These are phyloP conservation scores for Oxyura jamaicensis DNA, from an alignment of 2,113 vertebrate species.

Conservation along the genomic window DNA sequence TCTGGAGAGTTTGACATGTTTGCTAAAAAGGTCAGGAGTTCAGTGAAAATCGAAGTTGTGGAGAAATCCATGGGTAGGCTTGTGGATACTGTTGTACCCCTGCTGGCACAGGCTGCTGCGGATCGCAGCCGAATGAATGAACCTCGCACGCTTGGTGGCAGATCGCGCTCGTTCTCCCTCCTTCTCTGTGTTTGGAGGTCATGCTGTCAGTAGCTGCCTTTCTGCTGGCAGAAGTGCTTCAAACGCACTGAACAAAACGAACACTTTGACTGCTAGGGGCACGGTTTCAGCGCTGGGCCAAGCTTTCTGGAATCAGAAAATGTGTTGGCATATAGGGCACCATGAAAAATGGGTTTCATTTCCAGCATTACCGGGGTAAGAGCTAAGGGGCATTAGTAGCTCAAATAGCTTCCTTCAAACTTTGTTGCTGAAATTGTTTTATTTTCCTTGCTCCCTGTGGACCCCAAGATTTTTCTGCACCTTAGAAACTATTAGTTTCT, in stretches of 20 bases:
- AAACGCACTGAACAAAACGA: not conserved
- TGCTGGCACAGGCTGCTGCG: not conserved
- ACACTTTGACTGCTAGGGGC: not conserved
- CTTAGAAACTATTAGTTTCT: not conserved
- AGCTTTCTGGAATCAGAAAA: not conserved
- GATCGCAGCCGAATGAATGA: constrained; percentile 10
- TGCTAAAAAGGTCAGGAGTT: constrained; percentile 76
- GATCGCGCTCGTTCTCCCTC: not conserved
- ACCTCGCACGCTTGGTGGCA: not conserved
- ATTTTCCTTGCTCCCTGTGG: not conserved
- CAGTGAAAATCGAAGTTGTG: constrained; percentile 35
- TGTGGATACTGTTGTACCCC: not conserved
- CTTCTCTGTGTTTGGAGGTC: not conserved
- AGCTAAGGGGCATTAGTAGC: not conserved
- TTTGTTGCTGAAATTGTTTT: not conserved
- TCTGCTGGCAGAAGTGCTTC: not conserved
- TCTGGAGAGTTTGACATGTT: constrained; percentile 68
- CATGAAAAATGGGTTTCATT: not conserved
- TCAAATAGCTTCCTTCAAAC: not conserved
- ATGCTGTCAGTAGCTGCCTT: not conserved
- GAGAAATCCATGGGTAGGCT: not conserved
- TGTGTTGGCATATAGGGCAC: not conserved
- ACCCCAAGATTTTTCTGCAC: not conserved
- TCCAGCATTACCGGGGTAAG: not conserved
- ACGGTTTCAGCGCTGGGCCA: not conserved